Evolutionary conservation across 2,888 invertebrate genomes (phyloP).

Genomic region (Eurytoma californica): DNA sequence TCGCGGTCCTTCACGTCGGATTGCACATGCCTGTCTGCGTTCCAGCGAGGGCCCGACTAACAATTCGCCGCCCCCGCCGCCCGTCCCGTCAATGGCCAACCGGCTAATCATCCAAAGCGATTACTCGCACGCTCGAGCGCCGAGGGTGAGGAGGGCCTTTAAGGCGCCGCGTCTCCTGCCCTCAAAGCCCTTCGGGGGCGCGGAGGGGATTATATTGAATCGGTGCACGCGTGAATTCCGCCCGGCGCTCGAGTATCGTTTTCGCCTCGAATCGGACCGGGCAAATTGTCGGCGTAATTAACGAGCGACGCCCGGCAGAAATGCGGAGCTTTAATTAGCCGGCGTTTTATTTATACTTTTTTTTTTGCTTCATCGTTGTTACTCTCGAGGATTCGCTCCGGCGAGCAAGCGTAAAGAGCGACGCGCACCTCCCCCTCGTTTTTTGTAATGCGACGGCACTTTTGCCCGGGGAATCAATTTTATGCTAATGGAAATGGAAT

Average conservation of each 20-base stretch:
- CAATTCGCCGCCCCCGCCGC: conserved; percentile 51
- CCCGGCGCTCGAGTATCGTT: background rate
- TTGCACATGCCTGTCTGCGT: conserved; percentile 52
- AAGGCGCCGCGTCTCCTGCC: conserved; percentile 36
- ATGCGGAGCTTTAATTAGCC: conserved; percentile 9
- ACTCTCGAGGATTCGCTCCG: background rate
- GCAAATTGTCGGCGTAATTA: conserved; percentile 24
- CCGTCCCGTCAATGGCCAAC: conserved; percentile 51
- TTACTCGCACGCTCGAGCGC: conserved; percentile 57
- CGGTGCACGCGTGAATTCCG: conserved; percentile 32
- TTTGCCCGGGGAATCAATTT: no score
- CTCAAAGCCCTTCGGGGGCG: conserved; percentile 31
- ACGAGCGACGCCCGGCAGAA: conserved; percentile 6
- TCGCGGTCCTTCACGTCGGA: conserved; percentile 50
- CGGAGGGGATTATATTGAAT: conserved; percentile 47
- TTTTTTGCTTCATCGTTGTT: background rate
- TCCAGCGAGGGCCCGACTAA: conserved; percentile 31
- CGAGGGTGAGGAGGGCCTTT: conserved; percentile 35
- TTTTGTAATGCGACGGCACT: no score
- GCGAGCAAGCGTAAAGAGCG: background rate
- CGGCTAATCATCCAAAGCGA: conserved; percentile 58
- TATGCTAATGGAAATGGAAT: no score
- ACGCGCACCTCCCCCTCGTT: no score
- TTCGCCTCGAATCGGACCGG: background rate
- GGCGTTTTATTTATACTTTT: background rate